Evolutionary conservation across 1,140 invertebrate species (phyloP).

Genomic region (Sminthurinus signatus): DNA sequence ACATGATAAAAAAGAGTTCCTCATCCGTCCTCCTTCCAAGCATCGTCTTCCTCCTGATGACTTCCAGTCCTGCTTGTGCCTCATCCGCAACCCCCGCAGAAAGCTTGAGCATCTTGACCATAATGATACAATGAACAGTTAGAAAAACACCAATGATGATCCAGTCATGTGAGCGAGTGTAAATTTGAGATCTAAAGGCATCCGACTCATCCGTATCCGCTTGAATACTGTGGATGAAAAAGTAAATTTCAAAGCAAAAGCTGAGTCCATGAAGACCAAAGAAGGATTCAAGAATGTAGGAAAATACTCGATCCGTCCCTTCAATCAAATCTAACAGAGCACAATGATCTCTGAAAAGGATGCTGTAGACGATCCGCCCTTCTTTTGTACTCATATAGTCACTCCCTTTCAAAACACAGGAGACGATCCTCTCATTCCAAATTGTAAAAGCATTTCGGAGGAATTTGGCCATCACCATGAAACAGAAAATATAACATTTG

Average conservation of each 20-base stretch:
- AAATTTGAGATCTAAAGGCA: not conserved
- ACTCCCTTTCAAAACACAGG: no score
- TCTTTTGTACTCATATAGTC: no score
- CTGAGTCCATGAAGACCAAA: not conserved
- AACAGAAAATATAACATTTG: constrained; percentile 18
- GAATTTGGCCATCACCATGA: constrained; percentile 20
- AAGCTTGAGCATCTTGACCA: not conserved
- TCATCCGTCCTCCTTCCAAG: not conserved
- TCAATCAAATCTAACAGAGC: not conserved
- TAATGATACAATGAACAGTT: not conserved
- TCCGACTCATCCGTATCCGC: not conserved
- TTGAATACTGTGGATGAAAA: not conserved
- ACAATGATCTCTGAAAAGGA: constrained; percentile 4
- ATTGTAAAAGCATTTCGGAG: constrained; percentile 26
- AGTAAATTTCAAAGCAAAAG: not conserved
- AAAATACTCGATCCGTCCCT: not conserved
- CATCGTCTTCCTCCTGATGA: not conserved
- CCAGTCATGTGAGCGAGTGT: not conserved
- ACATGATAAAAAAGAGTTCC: not conserved
- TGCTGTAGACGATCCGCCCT: not conserved
- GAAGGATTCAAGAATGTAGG: not conserved
- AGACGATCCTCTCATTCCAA: no score
- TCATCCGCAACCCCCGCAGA: not conserved
- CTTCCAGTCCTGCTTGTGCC: not conserved
- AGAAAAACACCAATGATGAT: not conserved